Evolutionary conservation across 2,888 invertebrate species (phyloP), one percentile per base, ranked within the genome.

Genomic region (Drosophila setosimentum): DNA sequence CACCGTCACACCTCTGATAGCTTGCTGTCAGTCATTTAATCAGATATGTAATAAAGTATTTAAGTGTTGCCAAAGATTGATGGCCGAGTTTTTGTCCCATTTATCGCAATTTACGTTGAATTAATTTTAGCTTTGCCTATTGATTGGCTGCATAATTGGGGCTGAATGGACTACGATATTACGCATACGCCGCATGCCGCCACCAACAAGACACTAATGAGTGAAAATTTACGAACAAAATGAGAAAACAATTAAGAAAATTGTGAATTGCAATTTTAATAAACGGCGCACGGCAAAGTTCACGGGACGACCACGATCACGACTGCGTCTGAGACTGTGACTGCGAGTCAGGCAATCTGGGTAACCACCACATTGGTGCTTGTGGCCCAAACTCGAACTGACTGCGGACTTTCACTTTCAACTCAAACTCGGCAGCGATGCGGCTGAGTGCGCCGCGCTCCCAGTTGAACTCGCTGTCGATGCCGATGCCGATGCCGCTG

Each of bases 211-310:
- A 60, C 76, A 76, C 83, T 84, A 89, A 86, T 89, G 76, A 80
- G 85, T 73, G 85, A 82, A 86, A 89, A 86, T 84, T 78, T 62
- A 63, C 83, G 69, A 63, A 73, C 75, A 79, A 83, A 76, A 75
- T 79, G 78, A 68, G 76, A 72, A 54, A 85, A 85, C 71, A 86
- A 86, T 89, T 87, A 89, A 80, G 80, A 70, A 75, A 84, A 89
- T 83, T 89, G 83, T 86, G 72, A 87, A 71, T 78, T 80, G 82
- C 72, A 80, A 87, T 84, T 86, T 87, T 75, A 86, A 85, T 85
- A 88, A 89, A 76, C 76, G 89, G 87, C 68, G 84, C 82, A 65
- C 89, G 68, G 74, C 78, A 80, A 75, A 80, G 85, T 84, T 87
- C 87, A 84, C 76, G 85, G 69, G 77, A 74, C 74, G 67, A 68